Percentiles rank a stretch among this genome's conserved stretches.
phyloP scores from a whole-genome alignment of 2,797 vertebrate species.

The Podargus strigoides region DNA sequence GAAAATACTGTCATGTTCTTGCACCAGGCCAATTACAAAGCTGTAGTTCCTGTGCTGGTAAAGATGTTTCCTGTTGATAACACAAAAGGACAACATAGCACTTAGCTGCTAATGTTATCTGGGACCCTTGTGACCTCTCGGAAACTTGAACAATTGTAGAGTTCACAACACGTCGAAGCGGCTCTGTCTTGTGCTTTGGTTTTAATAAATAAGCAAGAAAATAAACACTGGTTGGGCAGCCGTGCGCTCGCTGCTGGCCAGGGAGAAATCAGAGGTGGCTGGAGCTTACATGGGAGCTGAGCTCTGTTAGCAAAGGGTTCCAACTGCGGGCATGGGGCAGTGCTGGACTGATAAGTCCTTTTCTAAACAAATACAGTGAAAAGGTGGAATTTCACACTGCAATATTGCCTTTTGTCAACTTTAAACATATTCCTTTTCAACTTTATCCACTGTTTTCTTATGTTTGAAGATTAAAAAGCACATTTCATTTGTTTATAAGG shows the following conservation, averaged over 20 bases:
- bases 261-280: neutral
- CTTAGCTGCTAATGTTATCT: slow-evolving; percentile 50
- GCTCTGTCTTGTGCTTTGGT: neutral
- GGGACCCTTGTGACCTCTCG: slow-evolving; percentile 49
- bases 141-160: slow-evolving; percentile 36
- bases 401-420: neutral
- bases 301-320: neutral
- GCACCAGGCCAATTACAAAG: slow-evolving; percentile 85
- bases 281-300: neutral
- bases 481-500: neutral
- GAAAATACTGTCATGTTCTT: slow-evolving; percentile 77
- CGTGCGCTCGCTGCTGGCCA: neutral
- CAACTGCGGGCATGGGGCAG: neutral
- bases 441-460: neutral
- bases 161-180: neutral
- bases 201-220: slow-evolving; percentile 37
- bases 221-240: neutral
- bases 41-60: slow-evolving; percentile 86
- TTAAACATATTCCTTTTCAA: neutral
- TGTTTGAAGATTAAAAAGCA: neutral
- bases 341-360: neutral
- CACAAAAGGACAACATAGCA: slow-evolving; percentile 37
- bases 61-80: slow-evolving; percentile 99
- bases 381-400: neutral
- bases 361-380: neutral